Conservation (phyloP, 37 sponge, comb jelly and placozoan genomes). For the Geodia barretti region DNA sequence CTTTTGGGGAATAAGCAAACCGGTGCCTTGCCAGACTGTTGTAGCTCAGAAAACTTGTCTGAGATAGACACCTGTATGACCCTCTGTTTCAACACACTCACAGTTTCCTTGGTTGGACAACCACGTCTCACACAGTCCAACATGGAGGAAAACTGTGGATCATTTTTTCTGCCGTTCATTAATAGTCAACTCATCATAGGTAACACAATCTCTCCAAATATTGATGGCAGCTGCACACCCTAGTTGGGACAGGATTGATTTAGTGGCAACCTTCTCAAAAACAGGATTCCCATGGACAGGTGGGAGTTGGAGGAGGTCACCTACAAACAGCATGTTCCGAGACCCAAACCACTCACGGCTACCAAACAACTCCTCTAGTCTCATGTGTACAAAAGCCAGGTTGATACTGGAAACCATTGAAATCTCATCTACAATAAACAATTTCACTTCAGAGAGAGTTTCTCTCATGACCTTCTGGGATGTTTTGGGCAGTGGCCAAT, state of each 20-base stretch:
- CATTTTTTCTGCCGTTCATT: constrained; percentile 71
- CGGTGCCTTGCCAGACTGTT: too few species aligned
- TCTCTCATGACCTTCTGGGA: constrained; percentile 29
- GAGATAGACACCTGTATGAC: too few species aligned
- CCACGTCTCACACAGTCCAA: constrained; percentile 24
- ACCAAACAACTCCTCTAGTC: too few species aligned
- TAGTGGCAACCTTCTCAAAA: constrained; percentile 32
- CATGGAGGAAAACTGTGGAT: constrained; percentile 6
- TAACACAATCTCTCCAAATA: constrained; percentile 38
- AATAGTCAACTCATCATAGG: constrained; percentile 63
- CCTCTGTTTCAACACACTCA: too few species aligned
- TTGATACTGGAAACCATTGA: constrained; percentile 63
- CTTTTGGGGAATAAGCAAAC: too few species aligned
- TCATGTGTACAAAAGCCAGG: too few species aligned
- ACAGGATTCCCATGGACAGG: constrained; percentile 47
- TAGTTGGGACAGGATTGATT: constrained; percentile 8
- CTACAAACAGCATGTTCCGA: constrained; percentile 46
- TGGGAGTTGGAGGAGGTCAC: constrained; percentile 57
- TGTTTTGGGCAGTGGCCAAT: constrained; percentile 51
- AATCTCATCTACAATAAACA: constrained; percentile 70
- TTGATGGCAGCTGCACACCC: constrained; percentile 30
- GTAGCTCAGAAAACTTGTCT: too few species aligned
- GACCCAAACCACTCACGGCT: constrained; percentile 23
- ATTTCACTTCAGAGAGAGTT: constrained; percentile 23
- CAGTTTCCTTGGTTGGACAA: too few species aligned